phyloP scores from a whole-genome alignment of 35 echinoderm and acorn worm genomes.

The Ophioderma brevispina region DNA sequence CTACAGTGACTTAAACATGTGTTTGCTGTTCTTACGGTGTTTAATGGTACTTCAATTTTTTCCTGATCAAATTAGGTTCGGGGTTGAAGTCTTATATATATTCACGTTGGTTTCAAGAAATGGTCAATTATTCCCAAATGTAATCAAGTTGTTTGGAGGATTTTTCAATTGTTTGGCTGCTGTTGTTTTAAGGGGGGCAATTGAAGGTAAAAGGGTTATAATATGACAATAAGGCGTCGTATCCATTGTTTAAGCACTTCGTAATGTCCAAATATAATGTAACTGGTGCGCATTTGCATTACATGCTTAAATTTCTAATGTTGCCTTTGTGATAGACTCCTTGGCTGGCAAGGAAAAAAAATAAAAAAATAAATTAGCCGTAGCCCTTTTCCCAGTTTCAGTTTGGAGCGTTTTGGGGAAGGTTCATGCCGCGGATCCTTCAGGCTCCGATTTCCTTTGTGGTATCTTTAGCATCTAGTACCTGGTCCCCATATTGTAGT shows the following conservation, averaged over 20 bases:
- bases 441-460: too few relatives aligned
- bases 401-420: background rate
- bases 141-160: background rate
- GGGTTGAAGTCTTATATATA: background rate
- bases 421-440: background rate
- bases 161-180: slow-evolving; percentile 13
- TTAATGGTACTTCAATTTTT: background rate
- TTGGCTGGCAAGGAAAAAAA: background rate
- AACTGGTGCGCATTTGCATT: background rate
- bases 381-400: background rate
- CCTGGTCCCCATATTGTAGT: background rate
- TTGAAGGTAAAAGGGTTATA: too few relatives aligned
- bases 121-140: background rate
- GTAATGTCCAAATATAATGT: background rate
- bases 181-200: background rate
- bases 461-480: too few relatives aligned
- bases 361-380: slow-evolving; percentile 1
- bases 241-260: background rate
- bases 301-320: background rate
- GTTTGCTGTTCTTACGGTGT: background rate
- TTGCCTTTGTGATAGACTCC: background rate
- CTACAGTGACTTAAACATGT: slow-evolving; percentile 2
- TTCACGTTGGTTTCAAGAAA: background rate
- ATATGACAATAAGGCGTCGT: background rate
- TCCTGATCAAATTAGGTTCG: too few relatives aligned